phyloP scores from a whole-genome alignment of 1,140 invertebrate genomes.

The Gryllus bimaculatus region DNA sequence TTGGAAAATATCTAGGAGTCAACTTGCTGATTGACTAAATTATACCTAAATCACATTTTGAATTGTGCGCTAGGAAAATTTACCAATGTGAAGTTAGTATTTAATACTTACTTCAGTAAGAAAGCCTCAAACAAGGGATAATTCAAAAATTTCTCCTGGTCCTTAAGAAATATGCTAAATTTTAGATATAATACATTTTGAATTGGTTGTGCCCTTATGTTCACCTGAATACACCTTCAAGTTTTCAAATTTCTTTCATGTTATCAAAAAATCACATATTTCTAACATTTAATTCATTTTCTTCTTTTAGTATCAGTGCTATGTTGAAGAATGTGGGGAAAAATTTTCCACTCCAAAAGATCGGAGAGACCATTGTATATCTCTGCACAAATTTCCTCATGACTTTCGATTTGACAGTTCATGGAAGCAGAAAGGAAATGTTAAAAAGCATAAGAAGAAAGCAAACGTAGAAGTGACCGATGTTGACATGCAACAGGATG shows the following conservation, averaged over 20 bases:
- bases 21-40: too few species aligned
- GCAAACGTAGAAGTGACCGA: background rate
- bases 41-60: too few species aligned
- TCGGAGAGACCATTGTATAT: background rate
- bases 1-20: too few species aligned
- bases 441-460: background rate
- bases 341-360: background rate
- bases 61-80: too few species aligned
- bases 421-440: background rate
- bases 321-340: background rate
- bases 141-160: background rate
- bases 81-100: too few species aligned
- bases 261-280: too few species aligned
- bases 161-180: background rate
- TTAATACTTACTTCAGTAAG: too few species aligned
- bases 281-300: background rate
- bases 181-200: background rate
- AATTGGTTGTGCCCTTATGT: background rate
- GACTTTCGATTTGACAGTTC: slow-evolving; percentile 9
- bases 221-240: background rate
- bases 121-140: background rate
- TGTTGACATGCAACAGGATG: background rate
- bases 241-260: too few species aligned
- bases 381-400: background rate
- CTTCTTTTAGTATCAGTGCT: slow-evolving; percentile 7